phyloP scores from a whole-genome alignment of 1,140 invertebrate genomes.

The Caenorhabditis latens region DNA sequence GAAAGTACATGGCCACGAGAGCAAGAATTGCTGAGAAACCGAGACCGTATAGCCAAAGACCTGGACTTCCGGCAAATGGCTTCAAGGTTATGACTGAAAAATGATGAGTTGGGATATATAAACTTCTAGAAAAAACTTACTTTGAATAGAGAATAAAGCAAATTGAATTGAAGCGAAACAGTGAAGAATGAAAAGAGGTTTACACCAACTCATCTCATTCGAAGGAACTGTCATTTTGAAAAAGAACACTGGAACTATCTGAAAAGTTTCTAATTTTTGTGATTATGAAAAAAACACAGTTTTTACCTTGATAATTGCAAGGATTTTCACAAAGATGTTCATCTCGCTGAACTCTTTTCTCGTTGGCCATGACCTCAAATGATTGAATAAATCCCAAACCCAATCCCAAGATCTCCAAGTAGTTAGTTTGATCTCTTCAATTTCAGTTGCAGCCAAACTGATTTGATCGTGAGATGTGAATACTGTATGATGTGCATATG shows the following conservation, averaged over 20 bases:
- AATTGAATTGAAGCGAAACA: slow-evolving; percentile 80
- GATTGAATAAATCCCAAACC: slow-evolving; percentile 41
- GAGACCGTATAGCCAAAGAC: slow-evolving; percentile 68
- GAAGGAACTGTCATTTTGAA: slow-evolving; percentile 82
- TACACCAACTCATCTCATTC: slow-evolving; percentile 82
- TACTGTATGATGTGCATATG: slow-evolving; percentile 34
- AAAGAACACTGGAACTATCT: slow-evolving; percentile 81
- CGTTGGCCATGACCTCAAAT: slow-evolving; percentile 53
- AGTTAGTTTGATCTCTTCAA: not conserved
- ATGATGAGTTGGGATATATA: slow-evolving; percentile 6
- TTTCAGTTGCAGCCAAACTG: slow-evolving; percentile 31
- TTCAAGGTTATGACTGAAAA: slow-evolving; percentile 56
- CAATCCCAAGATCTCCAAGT: slow-evolving; percentile 51
- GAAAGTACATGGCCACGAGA: slow-evolving; percentile 65
- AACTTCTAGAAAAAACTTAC: slow-evolving; percentile 1
- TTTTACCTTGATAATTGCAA: slow-evolving; percentile 5
- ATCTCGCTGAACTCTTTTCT: slow-evolving; percentile 3
- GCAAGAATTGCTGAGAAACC: slow-evolving; percentile 69
- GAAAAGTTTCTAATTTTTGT: slow-evolving; percentile 73
- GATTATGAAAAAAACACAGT: not conserved
- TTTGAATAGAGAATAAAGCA: slow-evolving; percentile 70
- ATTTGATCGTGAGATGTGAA: slow-evolving; percentile 42
- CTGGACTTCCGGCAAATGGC: slow-evolving; percentile 60
- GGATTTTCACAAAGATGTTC: slow-evolving; percentile 26
- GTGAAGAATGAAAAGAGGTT: slow-evolving; percentile 81